Evolutionary conservation across 1,140 invertebrate species (phyloP), one percentile per base, ranked within the genome.

Genomic region (Macrosteles quadrilineatus): DNA sequence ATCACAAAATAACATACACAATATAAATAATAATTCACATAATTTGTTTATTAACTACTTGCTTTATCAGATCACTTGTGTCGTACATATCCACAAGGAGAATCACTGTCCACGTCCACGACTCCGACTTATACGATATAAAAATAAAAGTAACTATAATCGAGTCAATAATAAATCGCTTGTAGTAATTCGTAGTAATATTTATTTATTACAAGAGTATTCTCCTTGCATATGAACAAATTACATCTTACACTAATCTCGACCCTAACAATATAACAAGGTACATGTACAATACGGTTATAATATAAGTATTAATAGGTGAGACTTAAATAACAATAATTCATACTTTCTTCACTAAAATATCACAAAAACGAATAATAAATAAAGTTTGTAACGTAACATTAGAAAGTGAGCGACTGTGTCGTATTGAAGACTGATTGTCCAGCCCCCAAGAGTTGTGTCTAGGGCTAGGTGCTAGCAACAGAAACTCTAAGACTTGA

Each of bases 201-300:
- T 72, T 70, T 69, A 72, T 72, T 63, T 36, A 64, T 68, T 50
- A 71, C 50, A 67, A 71, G 69, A 73, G 65, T 63, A 66, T 75
- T 72, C 70, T 76, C 75, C 73, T 76, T 71, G 72, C 73, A 71
- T 53, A 57, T 76, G 75, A 76, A 75, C 73, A 74, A 66, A 30
- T 69, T 45, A 71, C 71, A 65, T 68, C 71, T 73, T 71, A 69
- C 36, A 63, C 67, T 74, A 75, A 72, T 68, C 59, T 74, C 73
- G 74, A 75, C 55, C 75, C 73, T 76, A 76, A 76, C 75, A 76
- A 75, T 76, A 75, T 75, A 76, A 76, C 75, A 76, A 75, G 74
- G 74, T 76, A 76, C 73, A 75, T 59, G 71, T 74, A 73, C 73
- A 71, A 69, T 73, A 73, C 69, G 70, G 71, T 72, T 72, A 72